Evolutionary conservation across 2,888 invertebrate genomes (phyloP).

Genomic region (Phengaris alcon): DNA sequence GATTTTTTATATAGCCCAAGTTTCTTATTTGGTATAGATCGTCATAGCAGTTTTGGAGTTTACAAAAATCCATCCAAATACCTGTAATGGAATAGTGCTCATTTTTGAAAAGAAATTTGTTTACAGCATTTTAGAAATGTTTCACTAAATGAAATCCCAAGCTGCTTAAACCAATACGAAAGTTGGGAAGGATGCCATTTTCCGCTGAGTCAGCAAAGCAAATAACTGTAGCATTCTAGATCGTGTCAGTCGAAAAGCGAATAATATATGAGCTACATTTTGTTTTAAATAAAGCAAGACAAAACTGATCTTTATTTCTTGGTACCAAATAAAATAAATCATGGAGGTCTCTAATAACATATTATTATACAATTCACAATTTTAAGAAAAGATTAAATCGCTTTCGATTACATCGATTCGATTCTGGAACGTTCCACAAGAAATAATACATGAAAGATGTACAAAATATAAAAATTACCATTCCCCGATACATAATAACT

Average conservation of each 20-base stretch:
- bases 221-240: conserved; percentile 23
- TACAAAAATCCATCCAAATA: not conserved
- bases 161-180: conserved; percentile 11
- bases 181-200: conserved; percentile 22
- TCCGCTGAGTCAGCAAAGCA: conserved; percentile 22
- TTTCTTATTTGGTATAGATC: too few relatives aligned
- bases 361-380: not conserved
- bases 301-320: conserved; percentile 6
- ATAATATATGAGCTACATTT: conserved; percentile 6
- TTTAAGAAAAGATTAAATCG: conserved; percentile 9
- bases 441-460: conserved; percentile 17
- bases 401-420: conserved; percentile 2
- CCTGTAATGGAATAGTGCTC: not conserved
- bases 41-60: too few relatives aligned
- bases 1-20: not conserved
- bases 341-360: not conserved
- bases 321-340: not conserved
- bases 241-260: conserved; percentile 13
- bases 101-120: conserved; percentile 3
- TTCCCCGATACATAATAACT: conserved; percentile 28
- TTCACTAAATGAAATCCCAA: conserved; percentile 9
- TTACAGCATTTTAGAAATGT: not conserved
- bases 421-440: conserved; percentile 4
- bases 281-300: not conserved
- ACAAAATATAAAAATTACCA: conserved; percentile 29